phyloP scores from a whole-genome alignment of 2,888 invertebrate genomes.

The Melikaiella ostensackeni region DNA sequence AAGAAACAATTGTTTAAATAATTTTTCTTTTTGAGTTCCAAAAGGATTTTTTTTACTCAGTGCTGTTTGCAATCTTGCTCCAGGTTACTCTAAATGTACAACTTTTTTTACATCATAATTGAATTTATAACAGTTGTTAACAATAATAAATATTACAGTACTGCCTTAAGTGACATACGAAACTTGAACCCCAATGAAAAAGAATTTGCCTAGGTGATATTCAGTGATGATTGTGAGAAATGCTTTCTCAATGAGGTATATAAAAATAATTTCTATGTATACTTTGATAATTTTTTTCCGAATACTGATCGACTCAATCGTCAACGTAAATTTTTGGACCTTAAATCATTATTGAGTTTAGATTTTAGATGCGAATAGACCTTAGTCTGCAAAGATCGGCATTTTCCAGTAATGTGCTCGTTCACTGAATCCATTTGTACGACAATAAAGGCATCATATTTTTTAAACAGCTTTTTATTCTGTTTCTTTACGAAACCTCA shows the following conservation, averaged over 20 bases:
- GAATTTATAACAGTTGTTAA: not conserved
- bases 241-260: not conserved
- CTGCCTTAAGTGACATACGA: not conserved
- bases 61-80: too few relatives aligned
- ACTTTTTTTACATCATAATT: not conserved
- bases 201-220: not conserved
- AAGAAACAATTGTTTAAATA: not conserved
- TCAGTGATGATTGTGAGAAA: not conserved
- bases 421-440: conserved; percentile 56
- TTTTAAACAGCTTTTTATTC: conserved; percentile 48
- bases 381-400: not conserved
- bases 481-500: not conserved
- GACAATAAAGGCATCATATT: conserved; percentile 63
- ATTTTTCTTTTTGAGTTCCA: not conserved
- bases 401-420: conserved; percentile 55
- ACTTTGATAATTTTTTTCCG: not conserved
- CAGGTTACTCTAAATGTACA: too few relatives aligned
- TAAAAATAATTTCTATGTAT: not conserved
- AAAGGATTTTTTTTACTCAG: not conserved
- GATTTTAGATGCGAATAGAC: not conserved
- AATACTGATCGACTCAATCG: not conserved
- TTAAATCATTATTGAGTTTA: not conserved
- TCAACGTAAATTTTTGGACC: not conserved
- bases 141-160: not conserved
- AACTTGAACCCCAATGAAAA: not conserved